Conservation (phyloP, 2,113 vertebrate species). For the Macroglossus sobrinus region DNA sequence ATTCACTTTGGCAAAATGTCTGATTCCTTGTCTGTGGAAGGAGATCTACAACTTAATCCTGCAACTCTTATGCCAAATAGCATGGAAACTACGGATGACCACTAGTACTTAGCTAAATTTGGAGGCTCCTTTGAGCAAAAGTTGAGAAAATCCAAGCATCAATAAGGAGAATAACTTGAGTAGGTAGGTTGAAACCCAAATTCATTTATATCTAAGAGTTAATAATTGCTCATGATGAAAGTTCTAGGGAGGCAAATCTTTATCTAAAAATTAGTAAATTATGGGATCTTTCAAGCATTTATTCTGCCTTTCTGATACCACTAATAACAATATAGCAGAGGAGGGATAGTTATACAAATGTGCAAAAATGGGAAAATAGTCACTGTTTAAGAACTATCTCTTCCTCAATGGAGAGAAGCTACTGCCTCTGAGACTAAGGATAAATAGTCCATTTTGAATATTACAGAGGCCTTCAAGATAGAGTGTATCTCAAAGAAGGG, state of each 20-base stretch:
- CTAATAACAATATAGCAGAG: not conserved
- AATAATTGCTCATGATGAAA: not conserved
- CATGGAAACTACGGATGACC: not conserved
- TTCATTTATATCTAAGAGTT: not conserved
- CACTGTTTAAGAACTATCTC: not conserved
- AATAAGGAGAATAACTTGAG: not conserved
- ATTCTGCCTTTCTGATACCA: not conserved
- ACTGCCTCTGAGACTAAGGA: no score
- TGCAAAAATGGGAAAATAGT: not conserved
- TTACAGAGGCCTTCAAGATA: not conserved
- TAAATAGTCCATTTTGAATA: not conserved
- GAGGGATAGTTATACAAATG: not conserved
- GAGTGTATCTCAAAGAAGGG: not conserved
- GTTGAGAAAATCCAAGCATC: not conserved
- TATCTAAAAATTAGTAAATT: not conserved
- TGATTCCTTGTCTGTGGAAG: not conserved
- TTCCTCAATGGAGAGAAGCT: not conserved
- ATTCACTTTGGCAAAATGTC: not conserved
- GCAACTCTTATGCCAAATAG: not conserved
- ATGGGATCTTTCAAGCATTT: not conserved
- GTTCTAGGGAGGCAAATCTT: not conserved
- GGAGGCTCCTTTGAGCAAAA: not conserved
- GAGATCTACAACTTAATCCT: not conserved
- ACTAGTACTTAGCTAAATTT: not conserved
- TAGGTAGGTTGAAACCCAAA: not conserved